These are phyloP conservation scores for Biston betularia DNA, from an alignment of 2,888 invertebrate species.

Conservation along the genomic window DNA sequence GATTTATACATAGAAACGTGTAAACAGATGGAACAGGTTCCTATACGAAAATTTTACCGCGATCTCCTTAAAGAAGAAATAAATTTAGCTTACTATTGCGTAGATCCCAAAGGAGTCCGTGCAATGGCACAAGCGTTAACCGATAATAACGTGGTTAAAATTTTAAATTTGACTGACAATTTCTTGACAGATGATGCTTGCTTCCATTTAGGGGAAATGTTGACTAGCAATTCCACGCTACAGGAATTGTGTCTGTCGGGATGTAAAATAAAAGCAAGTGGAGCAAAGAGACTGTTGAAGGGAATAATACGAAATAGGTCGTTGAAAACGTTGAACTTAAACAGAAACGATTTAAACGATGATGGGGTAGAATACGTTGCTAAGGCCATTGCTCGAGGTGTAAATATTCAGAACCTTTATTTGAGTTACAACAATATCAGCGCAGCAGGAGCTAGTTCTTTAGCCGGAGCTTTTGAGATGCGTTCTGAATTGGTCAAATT, in stretches of 20 bases:
- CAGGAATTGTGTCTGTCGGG: constrained; percentile 66
- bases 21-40: constrained; percentile 64
- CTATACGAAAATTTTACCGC: constrained; percentile 60
- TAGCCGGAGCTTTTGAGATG: constrained; percentile 63
- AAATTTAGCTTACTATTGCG: constrained; percentile 69
- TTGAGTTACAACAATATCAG: constrained; percentile 65
- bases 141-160: constrained; percentile 62
- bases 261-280: constrained; percentile 55
- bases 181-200: constrained; percentile 68
- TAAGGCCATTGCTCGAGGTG: constrained; percentile 46
- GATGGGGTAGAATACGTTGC: constrained; percentile 34
- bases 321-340: constrained; percentile 36
- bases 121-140: constrained; percentile 68
- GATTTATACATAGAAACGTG: constrained; percentile 67
- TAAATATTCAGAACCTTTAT: constrained; percentile 57
- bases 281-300: constrained; percentile 25
- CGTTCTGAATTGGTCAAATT: constrained; percentile 60
- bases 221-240: constrained; percentile 58
- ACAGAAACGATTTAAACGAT: constrained; percentile 37
- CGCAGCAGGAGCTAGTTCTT: constrained; percentile 52
- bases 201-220: constrained; percentile 70
- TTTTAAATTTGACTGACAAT: constrained; percentile 66
- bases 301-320: constrained; percentile 31
- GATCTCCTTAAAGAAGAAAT: constrained; percentile 59
- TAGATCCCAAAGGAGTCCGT: constrained; percentile 64